These are phyloP conservation scores for Antheraea pernyi DNA, from an alignment of 1,140 invertebrate genomes.

Conservation along the genomic window DNA sequence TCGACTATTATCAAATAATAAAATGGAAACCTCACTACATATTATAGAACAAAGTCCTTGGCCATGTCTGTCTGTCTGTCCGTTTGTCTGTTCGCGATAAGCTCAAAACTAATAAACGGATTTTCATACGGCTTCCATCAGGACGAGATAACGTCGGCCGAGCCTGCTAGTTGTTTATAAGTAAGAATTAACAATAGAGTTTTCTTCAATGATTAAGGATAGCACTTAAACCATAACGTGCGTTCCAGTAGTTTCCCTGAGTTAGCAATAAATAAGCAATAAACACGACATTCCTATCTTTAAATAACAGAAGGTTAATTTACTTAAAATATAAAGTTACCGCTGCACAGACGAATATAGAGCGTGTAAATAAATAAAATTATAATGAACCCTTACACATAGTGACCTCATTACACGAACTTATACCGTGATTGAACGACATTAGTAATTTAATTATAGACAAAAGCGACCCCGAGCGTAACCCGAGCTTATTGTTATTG, in stretches of 20 bases:
- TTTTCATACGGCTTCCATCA: too few relatives aligned
- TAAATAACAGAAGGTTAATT: not conserved
- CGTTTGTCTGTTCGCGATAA: too few relatives aligned
- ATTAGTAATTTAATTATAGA: conserved; percentile 28
- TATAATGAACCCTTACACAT: conserved; percentile 5
- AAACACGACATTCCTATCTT: not conserved
- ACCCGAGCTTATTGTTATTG: conserved; percentile 13
- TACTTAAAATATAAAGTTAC: not conserved
- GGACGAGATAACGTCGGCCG: too few relatives aligned
- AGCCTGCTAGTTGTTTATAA: too few relatives aligned
- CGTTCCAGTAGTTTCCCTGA: not conserved
- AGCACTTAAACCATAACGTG: too few relatives aligned
- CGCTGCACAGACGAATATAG: not conserved
- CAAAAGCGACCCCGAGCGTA: conserved; percentile 15
- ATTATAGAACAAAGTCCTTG: too few relatives aligned
- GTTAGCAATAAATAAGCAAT: not conserved
- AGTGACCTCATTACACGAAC: not conserved
- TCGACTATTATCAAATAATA: too few relatives aligned
- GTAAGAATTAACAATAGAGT: too few relatives aligned
- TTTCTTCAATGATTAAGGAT: too few relatives aligned
- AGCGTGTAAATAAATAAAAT: conserved; percentile 9
- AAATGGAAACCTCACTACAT: too few relatives aligned
- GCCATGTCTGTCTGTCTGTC: too few relatives aligned
- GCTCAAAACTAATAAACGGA: too few relatives aligned
- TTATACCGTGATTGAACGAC: conserved; percentile 18